Evolutionary conservation across 2,113 vertebrate species (phyloP), one percentile per base, ranked within the genome.

Genomic region (Synodontis membranacea): DNA sequence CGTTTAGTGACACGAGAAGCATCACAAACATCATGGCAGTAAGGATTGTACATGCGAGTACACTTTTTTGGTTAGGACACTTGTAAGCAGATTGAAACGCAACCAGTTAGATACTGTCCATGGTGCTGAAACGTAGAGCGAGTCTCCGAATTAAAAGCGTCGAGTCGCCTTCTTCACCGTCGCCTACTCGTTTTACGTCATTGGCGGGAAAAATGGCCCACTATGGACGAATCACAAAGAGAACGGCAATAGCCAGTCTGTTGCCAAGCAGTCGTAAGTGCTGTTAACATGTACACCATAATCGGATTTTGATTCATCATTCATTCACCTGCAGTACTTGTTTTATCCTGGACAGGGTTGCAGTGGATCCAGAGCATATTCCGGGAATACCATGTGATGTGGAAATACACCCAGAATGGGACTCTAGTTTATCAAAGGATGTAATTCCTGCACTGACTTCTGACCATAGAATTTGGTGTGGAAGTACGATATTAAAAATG

Each of bases 61-160:
- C 31, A 54, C 21, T 2, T 64, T 3, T 31, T 6, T 17, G 19
- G 28, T 50, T 34, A 64, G 5, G 34, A 34, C 42, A 5, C 58
- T 44, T 12, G 28, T 3, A 58, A 17, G 54, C 5, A 10, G 6
- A 68, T 50, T 52, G 62, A 34, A 72, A 72, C 9, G 7, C 48
- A 19, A 31, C 62, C 48, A 42, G 14, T 44, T 19, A 62, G 89
- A 80, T 92, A 87, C 92, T 94, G 93, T 94, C 94, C 92, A 52
- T 48, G 93, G 94, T 95, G 52, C 93, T 89, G 88, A 89, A 90
- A 23, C 23, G 25, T 83, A 89, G 66, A 42, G 23, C 72, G 58
- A 5, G 39, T 46, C 28, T 46, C 48, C 14, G 19, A 52, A 50
- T 78, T 10, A 52, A 75, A 39, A 15, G 39, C 25, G 68, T 44